Percentiles rank a stretch among this genome's conserved stretches.
phyloP scores from a whole-genome alignment of 2,113 vertebrate species.

The Chrysemys picta region DNA sequence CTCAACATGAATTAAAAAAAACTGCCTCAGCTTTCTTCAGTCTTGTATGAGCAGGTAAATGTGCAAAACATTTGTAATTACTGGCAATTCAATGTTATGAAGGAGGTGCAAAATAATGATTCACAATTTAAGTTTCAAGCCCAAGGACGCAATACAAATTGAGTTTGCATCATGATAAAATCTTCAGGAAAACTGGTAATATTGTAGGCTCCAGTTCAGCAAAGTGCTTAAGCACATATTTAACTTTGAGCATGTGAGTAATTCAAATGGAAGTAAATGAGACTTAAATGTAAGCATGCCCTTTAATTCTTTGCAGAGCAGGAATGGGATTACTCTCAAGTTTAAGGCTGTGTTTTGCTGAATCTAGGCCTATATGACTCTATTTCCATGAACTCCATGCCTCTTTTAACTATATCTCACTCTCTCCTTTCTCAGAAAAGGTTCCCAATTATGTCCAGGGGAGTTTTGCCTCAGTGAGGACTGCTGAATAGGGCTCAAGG shows the following conservation, averaged over 20 bases:
- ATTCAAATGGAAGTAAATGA: constrained; percentile 11
- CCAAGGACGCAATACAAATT: constrained; percentile 33
- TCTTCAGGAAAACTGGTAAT: constrained; percentile 3
- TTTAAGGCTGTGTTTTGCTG: background rate
- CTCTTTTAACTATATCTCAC: background rate
- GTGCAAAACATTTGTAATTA: constrained; percentile 27
- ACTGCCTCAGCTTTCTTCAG: constrained; percentile 11
- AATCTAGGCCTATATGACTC: background rate
- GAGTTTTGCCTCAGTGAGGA: background rate
- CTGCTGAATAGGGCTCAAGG: background rate
- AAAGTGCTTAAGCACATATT: background rate
- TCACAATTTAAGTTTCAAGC: constrained; percentile 10
- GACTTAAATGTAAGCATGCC: background rate
- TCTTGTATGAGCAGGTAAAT: constrained; percentile 12
- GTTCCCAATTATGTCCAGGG: background rate
- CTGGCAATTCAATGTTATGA: constrained; percentile 12
- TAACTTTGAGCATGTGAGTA: background rate
- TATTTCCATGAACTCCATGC: background rate
- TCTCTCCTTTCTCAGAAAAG: background rate
- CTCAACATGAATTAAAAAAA: background rate
- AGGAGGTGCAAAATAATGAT: background rate
- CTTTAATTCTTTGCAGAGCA: background rate
- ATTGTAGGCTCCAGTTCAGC: background rate
- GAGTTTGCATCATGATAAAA: constrained; percentile 2
- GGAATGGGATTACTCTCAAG: background rate